Evolutionary conservation across 2,888 invertebrate species (phyloP), one percentile per base, ranked within the genome.

Genomic region (Nemotelus nigrinus): DNA sequence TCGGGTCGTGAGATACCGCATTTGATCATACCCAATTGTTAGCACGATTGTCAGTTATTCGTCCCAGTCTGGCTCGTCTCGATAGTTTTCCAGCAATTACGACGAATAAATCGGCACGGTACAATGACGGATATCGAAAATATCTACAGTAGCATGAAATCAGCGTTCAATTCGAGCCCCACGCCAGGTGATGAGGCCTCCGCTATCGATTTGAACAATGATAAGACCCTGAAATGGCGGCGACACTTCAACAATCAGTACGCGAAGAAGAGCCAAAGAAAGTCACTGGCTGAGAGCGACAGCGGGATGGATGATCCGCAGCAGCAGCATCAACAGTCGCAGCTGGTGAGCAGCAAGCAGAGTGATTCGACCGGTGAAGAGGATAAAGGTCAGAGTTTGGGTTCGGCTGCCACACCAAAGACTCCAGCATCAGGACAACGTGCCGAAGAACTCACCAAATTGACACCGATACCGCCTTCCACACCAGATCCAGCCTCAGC

Each of bases 191-290:
- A 84, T 79, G 83, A 84, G 68, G 84, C 83, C 2, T 82, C 82
- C 47, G 78, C 83, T 76, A 80, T 84, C n/a, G 82, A 85, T 75
- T 80, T 85, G 64, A 85, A 85, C 77, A 85, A 85, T 80, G 87
- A 87, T 81, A 87, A 86, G 77, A 87, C 87, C 47, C 71, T 85
- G 44, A 87, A 87, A 79, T 87, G 87, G 87, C 85, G 87, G 78
- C 84, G 85, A 78, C 82, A 87, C 80, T 84, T 84, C 76, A 86
- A 86, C 80, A 87, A 87, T 83, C 85, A 85, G 79, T 86, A 85
- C 79, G 87, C 87, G 39, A 84, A 84, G 80, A 86, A 84, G 81
- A 84, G 85, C 41, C n/a, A 8, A 7, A 74, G 74, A 47, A 76
- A 74, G 43, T 74, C 74, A 3, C n/a, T 50, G 50, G 70, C 6